Evolutionary conservation across 1,140 invertebrate species (phyloP).

Genomic region (Lasioglossum baleicum): DNA sequence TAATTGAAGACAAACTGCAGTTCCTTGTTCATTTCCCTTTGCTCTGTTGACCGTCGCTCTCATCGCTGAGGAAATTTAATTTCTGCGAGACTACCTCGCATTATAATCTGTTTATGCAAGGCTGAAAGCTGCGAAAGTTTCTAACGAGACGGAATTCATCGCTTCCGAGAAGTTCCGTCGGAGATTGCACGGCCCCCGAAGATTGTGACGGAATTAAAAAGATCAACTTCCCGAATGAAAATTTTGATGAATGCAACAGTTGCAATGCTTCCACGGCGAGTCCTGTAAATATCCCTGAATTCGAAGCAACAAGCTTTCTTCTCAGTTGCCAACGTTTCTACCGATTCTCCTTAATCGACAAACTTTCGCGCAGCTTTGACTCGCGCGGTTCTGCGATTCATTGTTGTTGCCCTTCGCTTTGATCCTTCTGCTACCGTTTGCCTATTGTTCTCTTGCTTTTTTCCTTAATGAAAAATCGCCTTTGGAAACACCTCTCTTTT

Average conservation of each 20-base stretch:
- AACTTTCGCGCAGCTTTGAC: not conserved
- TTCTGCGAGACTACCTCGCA: not conserved
- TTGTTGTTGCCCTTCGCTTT: not conserved
- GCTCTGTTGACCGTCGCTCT: too few species aligned
- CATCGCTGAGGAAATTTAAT: not conserved
- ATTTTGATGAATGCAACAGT: not conserved
- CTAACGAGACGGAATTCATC: not conserved
- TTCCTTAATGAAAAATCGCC: too few species aligned
- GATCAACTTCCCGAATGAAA: not conserved
- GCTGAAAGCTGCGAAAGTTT: not conserved
- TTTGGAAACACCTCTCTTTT: too few species aligned
- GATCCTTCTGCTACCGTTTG: too few species aligned
- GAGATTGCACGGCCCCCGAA: not conserved
- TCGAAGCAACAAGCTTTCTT: not conserved
- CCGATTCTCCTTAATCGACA: not conserved
- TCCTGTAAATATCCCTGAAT: not conserved
- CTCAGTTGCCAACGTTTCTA: not conserved
- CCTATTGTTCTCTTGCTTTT: not conserved
- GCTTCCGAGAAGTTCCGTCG: not conserved
- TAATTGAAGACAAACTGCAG: too few species aligned
- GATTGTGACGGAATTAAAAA: not conserved
- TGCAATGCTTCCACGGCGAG: too few species aligned
- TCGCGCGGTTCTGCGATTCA: not conserved
- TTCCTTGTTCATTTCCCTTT: too few species aligned
- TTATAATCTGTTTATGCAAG: not conserved